Percentiles rank a stretch among this genome's conserved stretches.
Evolutionary conservation across 2,888 invertebrate species (phyloP).

Genomic region (Diarsia dahlii): DNA sequence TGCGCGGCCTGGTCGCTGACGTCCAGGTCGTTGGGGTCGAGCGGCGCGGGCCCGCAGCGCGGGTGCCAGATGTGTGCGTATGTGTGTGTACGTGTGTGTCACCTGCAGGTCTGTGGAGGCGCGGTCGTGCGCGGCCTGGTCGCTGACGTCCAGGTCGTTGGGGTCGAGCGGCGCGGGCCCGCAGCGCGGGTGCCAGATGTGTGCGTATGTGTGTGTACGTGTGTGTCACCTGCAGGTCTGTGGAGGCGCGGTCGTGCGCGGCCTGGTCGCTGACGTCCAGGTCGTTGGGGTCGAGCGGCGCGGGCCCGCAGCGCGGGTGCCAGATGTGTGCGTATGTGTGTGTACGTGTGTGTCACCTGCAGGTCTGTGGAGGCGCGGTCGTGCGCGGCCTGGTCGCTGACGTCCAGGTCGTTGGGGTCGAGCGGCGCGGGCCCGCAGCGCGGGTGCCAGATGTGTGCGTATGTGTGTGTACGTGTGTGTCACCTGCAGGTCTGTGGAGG

Average conservation of each 20-base stretch:
- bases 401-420: neutral
- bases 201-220: slow-evolving; percentile 49
- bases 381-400: slow-evolving; percentile 73
- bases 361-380: slow-evolving; percentile 95
- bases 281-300: neutral
- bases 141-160: neutral
- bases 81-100: slow-evolving; percentile 4
- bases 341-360: slow-evolving; percentile 89
- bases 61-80: neutral
- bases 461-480: slow-evolving; percentile 5
- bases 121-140: slow-evolving; percentile 88
- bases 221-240: slow-evolving; percentile 94
- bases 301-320: slow-evolving; percentile 97
- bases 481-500: slow-evolving; percentile 96
- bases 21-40: neutral
- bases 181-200: too few species aligned
- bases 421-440: slow-evolving; percentile 92
- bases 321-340: slow-evolving; percentile 91
- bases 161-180: slow-evolving; percentile 21
- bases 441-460: slow-evolving; percentile 95
- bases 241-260: slow-evolving; percentile 93
- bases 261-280: slow-evolving; percentile 19
- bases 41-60: neutral
- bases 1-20: slow-evolving; percentile 73
- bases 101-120: slow-evolving; percentile 96